Base-by-base conservation (phyloP, 2,888 invertebrate species). In the Polyommatus iphigenia region DNA sequence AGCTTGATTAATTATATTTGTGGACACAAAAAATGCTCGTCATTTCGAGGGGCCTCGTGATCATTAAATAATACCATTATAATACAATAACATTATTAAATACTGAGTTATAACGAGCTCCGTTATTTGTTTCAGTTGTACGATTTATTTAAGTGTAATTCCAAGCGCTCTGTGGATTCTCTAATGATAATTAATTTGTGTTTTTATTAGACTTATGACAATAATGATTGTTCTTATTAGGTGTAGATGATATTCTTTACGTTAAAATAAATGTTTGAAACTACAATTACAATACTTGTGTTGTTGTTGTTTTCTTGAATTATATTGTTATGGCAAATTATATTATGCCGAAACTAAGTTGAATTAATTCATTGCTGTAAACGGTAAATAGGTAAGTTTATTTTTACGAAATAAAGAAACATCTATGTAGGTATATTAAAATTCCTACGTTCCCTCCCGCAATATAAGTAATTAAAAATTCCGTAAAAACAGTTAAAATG, bases 1-100 rank as follows among this genome's bases (percentile, higher is more conserved):
- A 24, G 78, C 46, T 73, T 78, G 78, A 78, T 73, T 57, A 78
- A 78, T 78, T 73, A 78, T 78, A 78, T 78, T 78, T 46, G 73
- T 57, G 57, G 46, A 67, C 29, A 73, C 41, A 78, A 78, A 77
- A 77, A 78, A 78, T 59, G 41, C 50, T 46, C 59, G 78, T 73
- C 59, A 78, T 78, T 73, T 78, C 73, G 36, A 78, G 73, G 29
- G 59, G 29, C 75, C 24, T 75, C 24, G 50, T 75, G 54, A 75
- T 75, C 54, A 75, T 50, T 50, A 75, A 75, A 75, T 75, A 75
- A 50, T 75, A 29, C 15, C 50, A 54, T 46, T 75, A 18, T 54
- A 15, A 20, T 24, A 73, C 3, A 8, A 72, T 18, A 41, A 20
- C 10, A 46, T 20, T 54, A 54, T 59, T 62, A 13, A 62, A 62